These are phyloP conservation scores for Heliconius hewitsoni DNA, from an alignment of 1,140 invertebrate genomes.

Conservation along the genomic window DNA sequence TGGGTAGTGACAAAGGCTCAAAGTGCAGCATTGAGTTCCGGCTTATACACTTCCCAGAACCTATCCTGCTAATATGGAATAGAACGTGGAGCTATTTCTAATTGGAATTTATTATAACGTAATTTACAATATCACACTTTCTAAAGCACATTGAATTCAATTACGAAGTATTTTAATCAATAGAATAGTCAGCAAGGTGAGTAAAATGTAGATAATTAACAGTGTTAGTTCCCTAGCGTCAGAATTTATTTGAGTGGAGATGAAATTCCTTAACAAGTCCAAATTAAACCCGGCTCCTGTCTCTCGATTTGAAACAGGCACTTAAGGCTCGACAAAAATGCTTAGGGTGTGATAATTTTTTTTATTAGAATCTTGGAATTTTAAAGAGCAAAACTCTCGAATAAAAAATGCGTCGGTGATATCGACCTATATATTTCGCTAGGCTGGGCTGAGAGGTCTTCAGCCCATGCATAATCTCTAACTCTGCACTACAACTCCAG, in stretches of 20 bases:
- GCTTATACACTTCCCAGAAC: no score
- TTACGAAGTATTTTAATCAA: background rate
- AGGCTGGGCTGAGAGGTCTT: slow-evolving; percentile 17
- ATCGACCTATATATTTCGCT: slow-evolving; percentile 31
- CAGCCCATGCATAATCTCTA: slow-evolving; percentile 2
- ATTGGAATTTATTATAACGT: no score
- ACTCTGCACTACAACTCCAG: slow-evolving; percentile 6
- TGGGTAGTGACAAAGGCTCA: no score
- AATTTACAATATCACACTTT: background rate
- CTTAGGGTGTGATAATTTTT: slow-evolving; percentile 30
- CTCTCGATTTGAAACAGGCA: slow-evolving; percentile 33
- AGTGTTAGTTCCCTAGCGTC: background rate
- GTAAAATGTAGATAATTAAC: slow-evolving; percentile 1
- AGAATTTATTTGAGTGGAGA: slow-evolving; percentile 28
- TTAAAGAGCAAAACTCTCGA: slow-evolving; percentile 34
- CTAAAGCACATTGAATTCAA: background rate
- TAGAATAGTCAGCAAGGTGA: background rate
- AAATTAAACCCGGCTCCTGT: slow-evolving; percentile 36
- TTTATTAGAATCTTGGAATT: slow-evolving; percentile 37
- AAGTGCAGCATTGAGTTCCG: no score
- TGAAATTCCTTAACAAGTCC: slow-evolving; percentile 33
- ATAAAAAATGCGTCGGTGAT: slow-evolving; percentile 28
- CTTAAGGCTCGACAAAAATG: slow-evolving; percentile 32
- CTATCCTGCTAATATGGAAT: no score
- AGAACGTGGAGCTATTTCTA: no score